Base-by-base conservation (phyloP, 2,888 invertebrate genomes). In the Caradrina clavipalpis region DNA sequence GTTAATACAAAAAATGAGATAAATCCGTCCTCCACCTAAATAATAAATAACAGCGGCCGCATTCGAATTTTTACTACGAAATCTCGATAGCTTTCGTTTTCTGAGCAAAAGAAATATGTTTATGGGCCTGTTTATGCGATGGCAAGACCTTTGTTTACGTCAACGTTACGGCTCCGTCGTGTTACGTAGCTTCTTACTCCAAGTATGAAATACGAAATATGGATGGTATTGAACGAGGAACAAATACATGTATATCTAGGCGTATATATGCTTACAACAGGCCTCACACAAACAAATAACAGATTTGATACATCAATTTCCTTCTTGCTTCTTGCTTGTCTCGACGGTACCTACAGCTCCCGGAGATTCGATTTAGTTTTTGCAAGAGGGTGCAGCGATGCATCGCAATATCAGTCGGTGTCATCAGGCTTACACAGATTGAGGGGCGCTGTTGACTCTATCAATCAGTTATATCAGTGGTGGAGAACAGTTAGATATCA, bases 321-420 rank as follows among this genome's bases (percentile, higher is more conserved):
- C 80, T 64, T 56, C 45, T 67, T 55, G 42, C 45, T 54, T 69
- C 35, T 35, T 35, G 54, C 69, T 67, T 73, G 58, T 71, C 60
- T 26, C 72, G 59, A 45, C 59, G 69, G 74, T 78, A 71, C 45
- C 42, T 60, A 50, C 61, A 77, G 61, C 69, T 82, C 67, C 75
- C 73, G 86, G 87, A 86, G 84, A 89, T 91, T 91, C 89, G 90
- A 91, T 91, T 91, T 91, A 87, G 89, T 90, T 90, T 90, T 89
- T 89, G 85, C 86, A 86, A 84, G 90, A 89, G 91, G 90, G 91
- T 90, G 91, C 89, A 91, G 74, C 63, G 69, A 81, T 87, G 87
- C 87, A 86, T 86, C 81, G 81, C 83, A 84, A 82, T 91, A 90
- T 89, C 89, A 69, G 76, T 78, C 74, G 76, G 73, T 78, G 81